These are phyloP conservation scores for Merops nubicus DNA, from an alignment of 2,113 vertebrate genomes.

Conservation along the genomic window DNA sequence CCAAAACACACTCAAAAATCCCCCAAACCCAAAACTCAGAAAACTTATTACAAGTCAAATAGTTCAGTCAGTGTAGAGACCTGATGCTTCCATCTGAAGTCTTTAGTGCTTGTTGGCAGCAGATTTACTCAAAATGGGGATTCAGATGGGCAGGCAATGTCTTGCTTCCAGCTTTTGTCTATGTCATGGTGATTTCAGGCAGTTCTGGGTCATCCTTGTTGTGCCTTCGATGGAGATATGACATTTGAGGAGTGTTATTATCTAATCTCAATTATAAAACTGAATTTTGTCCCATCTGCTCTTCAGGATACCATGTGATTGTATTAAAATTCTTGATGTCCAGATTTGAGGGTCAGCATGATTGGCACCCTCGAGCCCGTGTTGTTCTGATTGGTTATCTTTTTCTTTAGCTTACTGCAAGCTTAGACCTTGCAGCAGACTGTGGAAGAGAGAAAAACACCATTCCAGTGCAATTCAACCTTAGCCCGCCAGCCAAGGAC, in stretches of 20 bases:
- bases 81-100: background rate
- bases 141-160: background rate
- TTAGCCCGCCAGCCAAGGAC: background rate
- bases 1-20: background rate
- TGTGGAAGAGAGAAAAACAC: background rate
- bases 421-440: background rate
- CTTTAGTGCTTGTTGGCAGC: background rate
- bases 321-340: background rate
- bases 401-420: background rate
- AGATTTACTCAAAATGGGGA: background rate
- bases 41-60: background rate
- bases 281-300: background rate
- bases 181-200: background rate
- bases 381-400: background rate
- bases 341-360: background rate
- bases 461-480: background rate
- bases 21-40: background rate
- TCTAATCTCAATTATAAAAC: background rate
- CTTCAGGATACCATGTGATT: background rate
- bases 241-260: background rate
- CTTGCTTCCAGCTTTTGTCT: background rate
- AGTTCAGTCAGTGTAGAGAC: background rate
- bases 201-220: background rate
- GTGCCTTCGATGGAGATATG: background rate
- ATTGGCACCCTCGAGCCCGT: background rate